phyloP scores from a whole-genome alignment of 2,113 vertebrate genomes.

The Agapornis roseicollis region DNA sequence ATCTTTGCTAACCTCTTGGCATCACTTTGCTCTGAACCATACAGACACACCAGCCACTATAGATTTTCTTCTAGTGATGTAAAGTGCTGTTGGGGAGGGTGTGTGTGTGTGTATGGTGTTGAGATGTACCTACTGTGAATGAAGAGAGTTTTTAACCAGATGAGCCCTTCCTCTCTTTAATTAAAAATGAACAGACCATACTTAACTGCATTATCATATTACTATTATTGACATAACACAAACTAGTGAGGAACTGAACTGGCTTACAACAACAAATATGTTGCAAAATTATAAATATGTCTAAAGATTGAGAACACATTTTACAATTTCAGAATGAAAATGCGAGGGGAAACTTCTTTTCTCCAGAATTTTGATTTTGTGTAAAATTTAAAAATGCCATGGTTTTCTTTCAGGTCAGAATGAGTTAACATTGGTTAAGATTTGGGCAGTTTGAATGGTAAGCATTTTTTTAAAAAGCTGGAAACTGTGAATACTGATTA shows the following conservation, averaged over 20 bases:
- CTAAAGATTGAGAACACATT: not conserved
- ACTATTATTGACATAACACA: not conserved
- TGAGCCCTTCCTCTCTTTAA: not conserved
- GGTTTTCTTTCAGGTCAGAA: not conserved
- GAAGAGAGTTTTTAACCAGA: not conserved
- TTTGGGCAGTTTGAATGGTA: not conserved
- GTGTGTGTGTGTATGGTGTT: too few relatives aligned
- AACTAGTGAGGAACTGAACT: not conserved
- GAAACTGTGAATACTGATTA: slow-evolving; percentile 2
- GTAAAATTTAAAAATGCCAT: not conserved
- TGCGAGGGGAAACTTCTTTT: not conserved
- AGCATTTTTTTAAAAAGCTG: not conserved
- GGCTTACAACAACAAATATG: not conserved
- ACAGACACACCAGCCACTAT: not conserved
- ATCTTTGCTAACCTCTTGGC: not conserved
- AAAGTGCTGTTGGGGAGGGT: not conserved
- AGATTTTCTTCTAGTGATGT: not conserved
- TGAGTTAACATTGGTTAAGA: not conserved
- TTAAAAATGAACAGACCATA: not conserved
- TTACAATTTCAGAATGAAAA: not conserved
- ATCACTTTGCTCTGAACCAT: not conserved
- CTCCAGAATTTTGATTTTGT: not conserved
- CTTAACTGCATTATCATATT: not conserved
- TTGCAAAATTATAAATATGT: not conserved
- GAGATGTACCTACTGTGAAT: not conserved